Percentiles rank a stretch among this genome's conserved stretches.
phyloP scores from a whole-genome alignment of 2,888 invertebrate genomes.

The Diarsia dahlii region DNA sequence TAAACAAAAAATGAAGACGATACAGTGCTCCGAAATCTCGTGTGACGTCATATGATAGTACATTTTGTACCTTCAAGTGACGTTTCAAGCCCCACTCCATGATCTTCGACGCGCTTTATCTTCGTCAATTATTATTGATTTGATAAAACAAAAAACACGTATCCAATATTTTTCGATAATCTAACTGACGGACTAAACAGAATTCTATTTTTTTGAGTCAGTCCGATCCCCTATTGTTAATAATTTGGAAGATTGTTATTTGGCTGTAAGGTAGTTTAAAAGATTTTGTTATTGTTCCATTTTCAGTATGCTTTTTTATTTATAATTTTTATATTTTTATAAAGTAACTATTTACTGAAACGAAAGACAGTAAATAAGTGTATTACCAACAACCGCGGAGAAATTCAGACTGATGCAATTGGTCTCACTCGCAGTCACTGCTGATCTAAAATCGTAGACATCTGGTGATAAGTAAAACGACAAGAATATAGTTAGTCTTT shows the following conservation, averaged over 20 bases:
- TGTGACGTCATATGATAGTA: too few species aligned
- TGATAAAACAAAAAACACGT: too few species aligned
- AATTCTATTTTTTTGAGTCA: too few species aligned
- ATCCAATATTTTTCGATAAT: too few species aligned
- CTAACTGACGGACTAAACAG: too few species aligned
- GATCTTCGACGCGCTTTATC: too few species aligned
- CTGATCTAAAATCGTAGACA: neutral
- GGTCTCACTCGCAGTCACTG: neutral
- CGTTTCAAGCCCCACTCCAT: too few species aligned
- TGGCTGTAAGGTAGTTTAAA: slow-evolving; percentile 18
- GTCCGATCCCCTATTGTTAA: too few species aligned
- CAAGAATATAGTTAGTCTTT: neutral
- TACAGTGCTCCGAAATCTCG: too few species aligned
- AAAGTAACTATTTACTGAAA: neutral
- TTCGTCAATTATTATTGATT: too few species aligned
- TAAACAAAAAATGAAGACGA: too few species aligned
- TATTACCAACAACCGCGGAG: neutral
- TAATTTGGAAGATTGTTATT: slow-evolving; percentile 3
- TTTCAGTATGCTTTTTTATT: slow-evolving; percentile 11
- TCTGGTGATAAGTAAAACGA: slow-evolving; percentile 5
- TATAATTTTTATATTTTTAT: neutral
- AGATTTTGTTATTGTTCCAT: slow-evolving; percentile 18
- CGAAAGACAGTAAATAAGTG: neutral
- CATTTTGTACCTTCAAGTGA: too few species aligned
- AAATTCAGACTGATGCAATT: neutral